Evolutionary conservation across 2,113 vertebrate genomes (phyloP).

Genomic region (Oxygymnocypris stewartii): DNA sequence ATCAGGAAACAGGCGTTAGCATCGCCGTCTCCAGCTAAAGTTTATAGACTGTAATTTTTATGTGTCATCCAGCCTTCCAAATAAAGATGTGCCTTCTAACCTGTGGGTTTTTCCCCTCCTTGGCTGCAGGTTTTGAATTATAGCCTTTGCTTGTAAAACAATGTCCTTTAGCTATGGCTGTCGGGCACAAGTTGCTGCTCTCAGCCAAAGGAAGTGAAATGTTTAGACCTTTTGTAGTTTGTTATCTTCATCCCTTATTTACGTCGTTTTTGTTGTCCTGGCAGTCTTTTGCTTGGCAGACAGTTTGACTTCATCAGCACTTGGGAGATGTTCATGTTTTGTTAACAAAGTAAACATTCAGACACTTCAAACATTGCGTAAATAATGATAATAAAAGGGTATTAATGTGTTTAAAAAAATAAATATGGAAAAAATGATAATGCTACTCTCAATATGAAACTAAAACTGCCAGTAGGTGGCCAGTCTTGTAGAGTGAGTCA

Average conservation of each 20-base stretch:
- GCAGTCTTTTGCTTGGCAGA: not conserved
- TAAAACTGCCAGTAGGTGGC: no score
- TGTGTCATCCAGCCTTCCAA: not conserved
- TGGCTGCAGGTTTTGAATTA: not conserved
- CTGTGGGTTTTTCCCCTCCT: not conserved
- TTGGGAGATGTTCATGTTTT: constrained; percentile 6
- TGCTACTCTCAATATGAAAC: no score
- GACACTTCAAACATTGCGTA: no score
- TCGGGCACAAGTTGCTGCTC: not conserved
- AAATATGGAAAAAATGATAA: no score
- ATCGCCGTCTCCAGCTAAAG: not conserved
- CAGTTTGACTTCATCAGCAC: not conserved
- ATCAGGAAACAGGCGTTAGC: constrained; percentile 17
- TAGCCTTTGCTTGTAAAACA: not conserved
- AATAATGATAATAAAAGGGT: no score
- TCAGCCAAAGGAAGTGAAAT: constrained; percentile 16
- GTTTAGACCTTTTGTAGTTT: not conserved
- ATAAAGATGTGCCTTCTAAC: constrained; percentile 4
- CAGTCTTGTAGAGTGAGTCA: no score
- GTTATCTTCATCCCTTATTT: not conserved
- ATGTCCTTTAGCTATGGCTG: constrained; percentile 16
- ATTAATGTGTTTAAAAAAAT: no score
- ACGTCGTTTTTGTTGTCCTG: not conserved
- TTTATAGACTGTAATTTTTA: constrained; percentile 36
- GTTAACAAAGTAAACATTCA: not conserved